These are phyloP conservation scores for Pollachius pollachius DNA, from an alignment of 2,113 vertebrate genomes.

Conservation along the genomic window DNA sequence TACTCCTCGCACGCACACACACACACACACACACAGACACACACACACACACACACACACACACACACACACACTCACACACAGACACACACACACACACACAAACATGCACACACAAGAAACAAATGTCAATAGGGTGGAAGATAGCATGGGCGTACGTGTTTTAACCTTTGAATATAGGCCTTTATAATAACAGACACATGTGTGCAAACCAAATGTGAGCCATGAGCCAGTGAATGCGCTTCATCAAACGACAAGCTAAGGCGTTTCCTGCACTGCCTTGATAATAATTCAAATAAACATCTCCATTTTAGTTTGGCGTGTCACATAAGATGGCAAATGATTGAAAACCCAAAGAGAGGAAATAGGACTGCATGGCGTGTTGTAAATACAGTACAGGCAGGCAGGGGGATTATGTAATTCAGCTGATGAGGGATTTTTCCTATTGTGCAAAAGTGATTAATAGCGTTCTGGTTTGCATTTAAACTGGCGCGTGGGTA, in stretches of 20 bases:
- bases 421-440: slow-evolving; percentile 50
- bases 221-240: slow-evolving; percentile 37
- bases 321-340: slow-evolving; percentile 15
- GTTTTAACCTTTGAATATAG: slow-evolving; percentile 12
- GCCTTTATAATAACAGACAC: not conserved
- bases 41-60: not conserved
- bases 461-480: slow-evolving; percentile 47
- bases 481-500: slow-evolving; percentile 29
- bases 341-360: slow-evolving; percentile 4
- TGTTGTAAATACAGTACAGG: slow-evolving; percentile 37
- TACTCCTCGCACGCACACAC: slow-evolving; percentile 46
- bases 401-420: slow-evolving; percentile 16
- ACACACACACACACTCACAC: not conserved
- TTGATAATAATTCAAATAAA: slow-evolving; percentile 46
- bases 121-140: too few species aligned
- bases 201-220: not conserved
- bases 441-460: slow-evolving; percentile 44
- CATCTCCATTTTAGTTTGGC: slow-evolving; percentile 16
- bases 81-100: not conserved
- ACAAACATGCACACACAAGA: too few species aligned
- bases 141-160: too few species aligned
- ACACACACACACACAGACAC: slow-evolving; percentile 38
- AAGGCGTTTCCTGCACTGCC: slow-evolving; percentile 30
- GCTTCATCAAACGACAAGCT: slow-evolving; percentile 34
- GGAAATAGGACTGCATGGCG: slow-evolving; percentile 29